Conservation (phyloP, 2,113 vertebrate genomes). For the Pholis gunnellus region DNA sequence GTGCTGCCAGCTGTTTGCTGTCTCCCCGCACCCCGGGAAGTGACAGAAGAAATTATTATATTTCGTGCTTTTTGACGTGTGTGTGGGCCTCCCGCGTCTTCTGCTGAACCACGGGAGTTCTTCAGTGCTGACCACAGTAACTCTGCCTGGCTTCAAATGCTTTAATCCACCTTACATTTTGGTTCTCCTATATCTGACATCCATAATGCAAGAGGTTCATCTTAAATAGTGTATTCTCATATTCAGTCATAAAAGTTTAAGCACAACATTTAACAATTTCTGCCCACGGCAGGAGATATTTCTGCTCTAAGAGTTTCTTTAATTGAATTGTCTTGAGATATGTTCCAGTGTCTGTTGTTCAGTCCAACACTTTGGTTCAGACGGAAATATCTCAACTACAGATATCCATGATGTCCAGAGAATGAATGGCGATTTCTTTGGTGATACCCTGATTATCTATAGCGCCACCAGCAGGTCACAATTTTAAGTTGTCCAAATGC, state of each 20-base stretch:
- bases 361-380: neutral
- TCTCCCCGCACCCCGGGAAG: slow-evolving; percentile 65
- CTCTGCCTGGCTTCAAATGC: slow-evolving; percentile 11
- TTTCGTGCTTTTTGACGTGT: slow-evolving; percentile 33
- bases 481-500: neutral
- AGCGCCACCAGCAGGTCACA: neutral
- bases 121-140: slow-evolving; percentile 43
- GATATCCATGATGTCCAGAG: neutral
- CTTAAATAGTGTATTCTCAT: slow-evolving; percentile 12
- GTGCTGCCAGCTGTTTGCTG: slow-evolving; percentile 72
- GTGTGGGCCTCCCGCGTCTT: slow-evolving; percentile 16
- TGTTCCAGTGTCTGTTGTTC: neutral
- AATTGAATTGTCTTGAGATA: neutral
- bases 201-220: neutral
- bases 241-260: slow-evolving; percentile 18
- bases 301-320: neutral
- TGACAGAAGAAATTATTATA: slow-evolving; percentile 70
- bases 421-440: neutral
- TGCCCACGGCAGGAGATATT: neutral
- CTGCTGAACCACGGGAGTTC: slow-evolving; percentile 39
- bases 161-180: slow-evolving; percentile 23
- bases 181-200: neutral
- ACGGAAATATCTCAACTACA: neutral
- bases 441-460: neutral
- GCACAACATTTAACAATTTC: neutral